Base-by-base conservation (phyloP, 2,797 vertebrate genomes). In the Lycodopsis pacificus region DNA sequence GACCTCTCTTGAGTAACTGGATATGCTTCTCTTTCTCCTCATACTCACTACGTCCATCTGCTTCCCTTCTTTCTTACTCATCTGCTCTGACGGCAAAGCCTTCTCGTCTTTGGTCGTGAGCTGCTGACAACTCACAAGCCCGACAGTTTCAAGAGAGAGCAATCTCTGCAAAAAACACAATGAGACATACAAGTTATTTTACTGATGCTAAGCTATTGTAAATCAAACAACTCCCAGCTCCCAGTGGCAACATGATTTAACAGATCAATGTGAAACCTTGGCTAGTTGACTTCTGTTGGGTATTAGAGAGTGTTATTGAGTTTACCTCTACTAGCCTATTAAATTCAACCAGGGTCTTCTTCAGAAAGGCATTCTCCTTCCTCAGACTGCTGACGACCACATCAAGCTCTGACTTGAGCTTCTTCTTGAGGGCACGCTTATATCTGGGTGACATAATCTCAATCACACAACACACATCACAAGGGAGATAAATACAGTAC, bases 241-340 rank as follows among this genome's bases (percentile, higher is more conserved):
- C 32, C 32, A 34, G 0, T 48, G 17, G 15, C 5, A 42, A 46
- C 7, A 38, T 22, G 10, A 25, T 51, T 61, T 48, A 53, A 40
- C 11, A 1, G 9, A 17, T n/a, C 32, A 58, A 30, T 15, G 20
- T 57, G 32, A 46, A n/a, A 15, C 19, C 8, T 36, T 25, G 3
- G 7, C 7, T 10, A 14, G 5, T 49, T 44, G 13, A 62, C 34
- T 1, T 8, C 3, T 42, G 38, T 6, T 62, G 15, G 19, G 1
- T 66, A 34, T 7, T 30, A 56, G 9, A n/a, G 14, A n/a, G 30
- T 27, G 19, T 22, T 27, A 7, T 22, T 71, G 40, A 36, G 4
- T 53, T 88, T 92, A 97, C 97, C 96, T 96, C 93, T n/a, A 95
- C 44, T 1, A 96, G 92, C 48, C 79, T 89, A 34, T 79, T 91